Evolutionary conservation across 2,113 vertebrate species (phyloP).

Genomic region (Symphodus melops): DNA sequence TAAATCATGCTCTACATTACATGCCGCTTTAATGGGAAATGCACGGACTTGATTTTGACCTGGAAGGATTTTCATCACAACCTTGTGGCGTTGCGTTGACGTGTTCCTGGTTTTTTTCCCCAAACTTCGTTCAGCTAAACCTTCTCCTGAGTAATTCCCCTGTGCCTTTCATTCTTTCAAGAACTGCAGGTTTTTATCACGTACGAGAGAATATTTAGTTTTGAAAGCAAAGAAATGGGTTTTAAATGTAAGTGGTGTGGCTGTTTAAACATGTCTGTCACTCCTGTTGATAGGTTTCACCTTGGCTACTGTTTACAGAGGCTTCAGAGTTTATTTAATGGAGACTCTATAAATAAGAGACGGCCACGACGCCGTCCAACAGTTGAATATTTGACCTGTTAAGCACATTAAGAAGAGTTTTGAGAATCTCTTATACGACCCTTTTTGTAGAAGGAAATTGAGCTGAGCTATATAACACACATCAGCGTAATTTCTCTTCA

Average conservation of each 20-base stretch:
- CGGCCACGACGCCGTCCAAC: conserved; percentile 1
- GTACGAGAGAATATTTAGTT: conserved; percentile 24
- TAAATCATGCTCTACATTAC: not conserved
- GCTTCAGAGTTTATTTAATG: conserved; percentile 22
- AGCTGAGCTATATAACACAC: not conserved
- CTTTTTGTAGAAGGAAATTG: conserved; percentile 5
- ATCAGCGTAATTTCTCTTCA: not conserved
- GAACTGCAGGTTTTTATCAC: conserved; percentile 8
- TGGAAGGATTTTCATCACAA: not conserved
- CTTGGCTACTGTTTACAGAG: conserved; percentile 43
- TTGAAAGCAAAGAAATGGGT: conserved; percentile 30
- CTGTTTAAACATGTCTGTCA: conserved; percentile 11
- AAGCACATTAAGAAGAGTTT: conserved; percentile 48
- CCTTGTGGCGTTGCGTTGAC: not conserved
- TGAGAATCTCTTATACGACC: conserved; percentile 4
- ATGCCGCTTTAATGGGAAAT: conserved; percentile 15
- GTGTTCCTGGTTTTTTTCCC: not conserved
- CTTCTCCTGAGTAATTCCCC: conserved; percentile 36
- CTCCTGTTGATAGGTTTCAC: conserved; percentile 7
- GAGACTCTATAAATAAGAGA: conserved; percentile 27
- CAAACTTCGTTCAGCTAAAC: conserved; percentile 11
- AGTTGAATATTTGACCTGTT: conserved; percentile 53
- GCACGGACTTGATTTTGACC: too few relatives aligned
- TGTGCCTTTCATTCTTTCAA: conserved; percentile 69
- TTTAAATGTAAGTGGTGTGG: conserved; percentile 31